Evolutionary conservation across 2,888 invertebrate genomes (phyloP), one percentile per base, ranked within the genome.

Genomic region (Drosophila koepferae): DNA sequence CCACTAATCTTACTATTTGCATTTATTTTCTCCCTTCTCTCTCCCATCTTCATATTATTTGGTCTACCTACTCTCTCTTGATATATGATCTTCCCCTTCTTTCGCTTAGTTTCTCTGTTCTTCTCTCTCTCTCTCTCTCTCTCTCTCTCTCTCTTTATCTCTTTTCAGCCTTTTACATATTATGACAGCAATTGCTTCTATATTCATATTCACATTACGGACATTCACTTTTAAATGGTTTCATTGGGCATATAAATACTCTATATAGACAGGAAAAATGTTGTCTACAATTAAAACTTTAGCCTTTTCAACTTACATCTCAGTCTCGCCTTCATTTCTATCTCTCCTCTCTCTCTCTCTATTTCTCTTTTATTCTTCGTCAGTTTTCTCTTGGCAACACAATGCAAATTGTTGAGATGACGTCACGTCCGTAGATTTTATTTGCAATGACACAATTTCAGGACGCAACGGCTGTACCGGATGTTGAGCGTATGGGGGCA

Each of bases 401-500:
- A 75, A 80, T 76, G 72, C 62, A 77, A 72, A 77, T 72, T 67
- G 81, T 59, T 72, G 63, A 56, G 53, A 64, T 77, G 77, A 76
- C 81, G 77, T 77, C 77, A 75, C 71, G 76, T 80, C 72, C 72
- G 61, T 72, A 72, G 66, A 76, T 80, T 64, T 72, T 77, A 80
- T 77, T 77, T 77, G 77, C 77, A 77, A 77, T 77, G 77, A 77
- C 77, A 77, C 81, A 81, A 72, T 80, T 80, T 62, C 51, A 44
- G 72, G 61, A 66, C 63, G 71, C 76, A 80, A 28, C 59, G 62
- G 69, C 65, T 75, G 59, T 49, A 20, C 59, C 31, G 36, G 48
- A 59, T 40, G 38, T 5, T 9, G 20, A 40, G 36, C 36, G 36
- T 46, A 23, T n/a, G 44, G 34, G 31, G n/a, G 34, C 12, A 10